phyloP scores from a whole-genome alignment of 2,113 vertebrate species.

The Alaudala cheleensis region DNA sequence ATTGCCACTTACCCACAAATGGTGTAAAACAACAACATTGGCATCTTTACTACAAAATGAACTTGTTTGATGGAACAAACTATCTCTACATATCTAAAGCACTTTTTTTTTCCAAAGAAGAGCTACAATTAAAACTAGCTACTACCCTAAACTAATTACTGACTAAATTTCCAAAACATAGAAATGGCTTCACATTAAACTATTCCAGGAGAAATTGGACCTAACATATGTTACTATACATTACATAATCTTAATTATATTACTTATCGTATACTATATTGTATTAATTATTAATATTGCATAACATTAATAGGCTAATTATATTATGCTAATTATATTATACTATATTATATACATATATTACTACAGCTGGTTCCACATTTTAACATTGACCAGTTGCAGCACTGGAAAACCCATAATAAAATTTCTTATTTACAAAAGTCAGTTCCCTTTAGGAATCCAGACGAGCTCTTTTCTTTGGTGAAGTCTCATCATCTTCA shows the following conservation, averaged over 20 bases:
- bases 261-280: too few species aligned
- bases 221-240: conserved; percentile 24
- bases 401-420: conserved; percentile 74
- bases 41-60: conserved; percentile 90
- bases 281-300: too few species aligned
- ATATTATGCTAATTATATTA: neutral
- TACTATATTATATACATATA: too few species aligned
- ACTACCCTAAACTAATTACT: conserved; percentile 74
- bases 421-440: conserved; percentile 18
- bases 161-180: conserved; percentile 73
- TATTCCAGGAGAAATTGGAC: conserved; percentile 74
- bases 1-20: conserved; percentile 90
- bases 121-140: conserved; percentile 77
- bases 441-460: conserved; percentile 80
- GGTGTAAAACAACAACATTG: conserved; percentile 89
- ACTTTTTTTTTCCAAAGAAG: conserved; percentile 77
- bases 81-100: conserved; percentile 81
- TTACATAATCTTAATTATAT: too few species aligned
- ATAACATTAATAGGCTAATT: too few species aligned
- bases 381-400: conserved; percentile 66
- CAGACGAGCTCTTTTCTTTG: conserved; percentile 88
- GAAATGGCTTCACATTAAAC: conserved; percentile 71
- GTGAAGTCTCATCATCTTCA: conserved; percentile 85
- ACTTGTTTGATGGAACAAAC: conserved; percentile 81
- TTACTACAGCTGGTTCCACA: conserved; percentile 55